Evolutionary conservation across 2,113 vertebrate genomes (phyloP).

Genomic region (Osmerus mordax): DNA sequence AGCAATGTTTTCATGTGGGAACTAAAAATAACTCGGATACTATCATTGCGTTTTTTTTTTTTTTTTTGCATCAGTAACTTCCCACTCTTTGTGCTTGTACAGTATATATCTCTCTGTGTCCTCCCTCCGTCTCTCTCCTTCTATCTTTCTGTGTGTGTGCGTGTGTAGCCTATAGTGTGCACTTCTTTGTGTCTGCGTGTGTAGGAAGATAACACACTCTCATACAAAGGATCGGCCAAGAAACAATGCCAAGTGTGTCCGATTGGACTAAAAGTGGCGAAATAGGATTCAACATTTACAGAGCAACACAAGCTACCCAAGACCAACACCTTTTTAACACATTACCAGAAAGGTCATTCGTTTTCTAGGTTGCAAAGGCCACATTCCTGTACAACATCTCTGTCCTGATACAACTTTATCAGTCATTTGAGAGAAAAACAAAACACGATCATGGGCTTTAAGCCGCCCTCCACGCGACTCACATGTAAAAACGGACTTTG

Average conservation of each 20-base stretch:
- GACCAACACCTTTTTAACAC: neutral
- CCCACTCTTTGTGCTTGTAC: constrained; percentile 10
- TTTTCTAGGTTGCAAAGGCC: neutral
- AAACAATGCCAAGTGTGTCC: constrained; percentile 32
- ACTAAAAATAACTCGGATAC: constrained; percentile 47
- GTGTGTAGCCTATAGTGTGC: constrained; percentile 10
- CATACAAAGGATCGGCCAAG: constrained; percentile 12
- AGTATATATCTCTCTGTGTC: neutral
- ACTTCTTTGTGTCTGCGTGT: constrained; percentile 27
- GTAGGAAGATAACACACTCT: constrained; percentile 53
- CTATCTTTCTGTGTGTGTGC: neutral
- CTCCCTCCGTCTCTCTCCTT: constrained; percentile 4
- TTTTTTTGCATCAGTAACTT: constrained; percentile 36
- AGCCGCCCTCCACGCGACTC: neutral
- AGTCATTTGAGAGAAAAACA: neutral
- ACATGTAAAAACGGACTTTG: neutral
- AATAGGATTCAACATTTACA: neutral
- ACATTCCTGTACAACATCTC: neutral
- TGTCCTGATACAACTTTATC: neutral
- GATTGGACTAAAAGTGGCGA: neutral
- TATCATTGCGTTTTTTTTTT: constrained; percentile 15
- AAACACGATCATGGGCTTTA: neutral
- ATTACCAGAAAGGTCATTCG: neutral
- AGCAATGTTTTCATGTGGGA: constrained; percentile 28
- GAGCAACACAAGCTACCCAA: neutral